A percentile compares a stretch with the other conserved stretches of the same genome.
phyloP scores from a whole-genome alignment of 2,888 invertebrate species.

The Scotopteryx bipunctaria region DNA sequence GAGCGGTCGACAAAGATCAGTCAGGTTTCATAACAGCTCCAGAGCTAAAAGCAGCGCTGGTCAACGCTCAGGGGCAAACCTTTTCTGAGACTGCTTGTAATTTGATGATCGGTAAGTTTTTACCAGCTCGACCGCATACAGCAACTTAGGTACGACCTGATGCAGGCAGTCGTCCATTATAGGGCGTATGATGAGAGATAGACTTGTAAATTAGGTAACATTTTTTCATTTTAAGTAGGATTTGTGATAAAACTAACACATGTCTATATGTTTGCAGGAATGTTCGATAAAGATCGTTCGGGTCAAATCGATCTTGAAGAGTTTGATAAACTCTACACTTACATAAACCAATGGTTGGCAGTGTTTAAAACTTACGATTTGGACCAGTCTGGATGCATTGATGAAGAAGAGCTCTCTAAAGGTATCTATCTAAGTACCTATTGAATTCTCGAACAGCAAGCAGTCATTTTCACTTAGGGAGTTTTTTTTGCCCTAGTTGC shows the following conservation, averaged over 20 bases:
- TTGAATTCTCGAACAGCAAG: too few relatives aligned
- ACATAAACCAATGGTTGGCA: slow-evolving; percentile 94
- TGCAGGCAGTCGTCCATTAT: too few relatives aligned
- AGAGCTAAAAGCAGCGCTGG: slow-evolving; percentile 91
- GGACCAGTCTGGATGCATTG: slow-evolving; percentile 93
- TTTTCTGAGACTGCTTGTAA: slow-evolving; percentile 93
- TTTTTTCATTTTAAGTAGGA: neutral
- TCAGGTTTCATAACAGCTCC: slow-evolving; percentile 91
- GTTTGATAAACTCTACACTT: slow-evolving; percentile 93
- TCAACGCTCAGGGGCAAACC: slow-evolving; percentile 92
- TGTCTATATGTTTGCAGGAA: slow-evolving; percentile 79
- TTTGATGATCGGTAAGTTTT: slow-evolving; percentile 90
- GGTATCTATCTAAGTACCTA: slow-evolving; percentile 77
- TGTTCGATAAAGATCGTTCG: slow-evolving; percentile 93
- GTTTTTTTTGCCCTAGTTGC: too few relatives aligned
- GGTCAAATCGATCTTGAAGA: slow-evolving; percentile 93
- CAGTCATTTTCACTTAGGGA: too few relatives aligned
- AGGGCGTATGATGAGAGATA: too few relatives aligned
- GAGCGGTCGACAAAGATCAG: slow-evolving; percentile 90
- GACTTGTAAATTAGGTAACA: too few relatives aligned
- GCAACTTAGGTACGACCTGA: neutral
- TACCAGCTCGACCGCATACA: neutral
- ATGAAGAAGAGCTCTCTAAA: slow-evolving; percentile 89
- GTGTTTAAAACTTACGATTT: slow-evolving; percentile 93
- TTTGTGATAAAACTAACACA: neutral